Base-by-base conservation (phyloP, 2,888 invertebrate species). In the Mythimna impura region DNA sequence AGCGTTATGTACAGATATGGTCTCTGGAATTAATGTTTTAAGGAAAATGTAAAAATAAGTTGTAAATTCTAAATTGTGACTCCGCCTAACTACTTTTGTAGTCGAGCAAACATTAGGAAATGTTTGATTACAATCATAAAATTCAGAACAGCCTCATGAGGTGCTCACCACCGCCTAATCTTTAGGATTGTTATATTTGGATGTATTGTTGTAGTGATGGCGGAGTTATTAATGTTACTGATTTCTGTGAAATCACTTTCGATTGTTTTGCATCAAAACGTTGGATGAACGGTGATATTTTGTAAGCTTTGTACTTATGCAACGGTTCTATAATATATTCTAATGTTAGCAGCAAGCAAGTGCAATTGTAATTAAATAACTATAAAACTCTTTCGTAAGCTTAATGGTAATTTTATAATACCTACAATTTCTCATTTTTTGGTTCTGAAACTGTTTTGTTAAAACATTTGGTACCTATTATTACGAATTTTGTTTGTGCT, bases 201-300 rank as follows among this genome's bases (percentile, higher is more conserved):
- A 14, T 50, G 55, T 22, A 14, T 20, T 1, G 6, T 5, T 52
- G 20, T 34, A 43, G 8, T 50, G 14, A 52, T 22, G 69, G 78
- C 69, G 71, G 74, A 73, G 83, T 65, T 14, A 34, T 52, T 52
- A 54, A 58, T 72, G 54, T 74, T 60, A 71, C 71, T 88, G 93
- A 93, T 94, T 94, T 95, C 94, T 89, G 81, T 91, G 95, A 94
- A 94, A 94, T 94, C 91, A 57, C 64, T 81, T 76, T 81, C 79
- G 73, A 81, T 89, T 93, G 94, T 95, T 95, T 94, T 95, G 94
- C 87, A 94, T 95, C 94, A 95, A 94, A 94, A 94, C 94, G 86
- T 87, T 87, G 43, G 58, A 73, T 73, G 74, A 73, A 73, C 68
- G 88, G 89, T 92, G 91, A 92, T 86, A 86, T 73, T 85, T 85